Base-by-base conservation (phyloP, 2,113 vertebrate species). In the Vanacampus margaritifer region DNA sequence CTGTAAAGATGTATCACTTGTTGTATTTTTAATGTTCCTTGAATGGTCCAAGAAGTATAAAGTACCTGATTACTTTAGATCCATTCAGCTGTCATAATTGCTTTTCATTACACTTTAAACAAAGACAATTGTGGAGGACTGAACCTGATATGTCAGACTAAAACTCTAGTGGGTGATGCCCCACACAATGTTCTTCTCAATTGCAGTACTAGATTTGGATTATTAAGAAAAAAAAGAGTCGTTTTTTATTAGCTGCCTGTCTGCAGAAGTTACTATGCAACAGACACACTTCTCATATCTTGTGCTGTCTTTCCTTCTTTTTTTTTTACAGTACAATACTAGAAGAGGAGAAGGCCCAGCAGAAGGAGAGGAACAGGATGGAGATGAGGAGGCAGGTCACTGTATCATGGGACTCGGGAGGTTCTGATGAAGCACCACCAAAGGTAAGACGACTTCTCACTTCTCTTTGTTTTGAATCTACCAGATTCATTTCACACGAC, bases 381-480 rank as follows among this genome's bases (percentile, higher is more conserved):
- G 97, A 99, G 89, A 96, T 97, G 85, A 93, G 97, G 86, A 90
- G 97, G 61, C 96, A 98, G 82, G 95, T 96, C 74, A 95, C 95
- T 0, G 94, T 95, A 14, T 96, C 97, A 43, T 99, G 97, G 97
- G 96, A 98, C 87, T 95, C 96, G 0, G 95, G 94, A 85, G 97
- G 96, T 67, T 91, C 94, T 0, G 97, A 98, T 6, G 97, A 99
- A 82, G 97, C 97, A 0, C 97, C 97, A 54, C 97, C 97, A 71
- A 99, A 99, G 94, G 97, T 99, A 94, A 86, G 79, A 56, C 50
- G 2, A 28, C 24, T 19, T 23, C 37, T 63, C 11, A 21, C 36
- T 63, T 39, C 5, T n/a, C 2, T 63, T 61, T 63, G n/a, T 23
- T 16, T 32, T 63, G 41, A 23, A 41, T 19, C 23, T 57, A 43